These are phyloP conservation scores for Pagetopsis macropterus DNA, from an alignment of 2,797 vertebrate species.

Conservation along the genomic window DNA sequence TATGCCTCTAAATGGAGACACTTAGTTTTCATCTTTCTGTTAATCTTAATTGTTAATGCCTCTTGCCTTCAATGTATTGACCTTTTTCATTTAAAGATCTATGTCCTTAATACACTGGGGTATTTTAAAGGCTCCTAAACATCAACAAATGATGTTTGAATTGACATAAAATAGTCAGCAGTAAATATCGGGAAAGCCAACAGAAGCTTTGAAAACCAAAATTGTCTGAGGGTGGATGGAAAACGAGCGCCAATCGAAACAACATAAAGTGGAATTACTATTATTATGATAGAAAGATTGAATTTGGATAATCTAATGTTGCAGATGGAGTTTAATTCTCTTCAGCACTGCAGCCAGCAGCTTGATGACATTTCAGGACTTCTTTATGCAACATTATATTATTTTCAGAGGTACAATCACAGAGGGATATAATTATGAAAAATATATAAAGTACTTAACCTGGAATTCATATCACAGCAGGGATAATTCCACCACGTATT, in stretches of 20 bases:
- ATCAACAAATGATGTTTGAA: constrained; percentile 37
- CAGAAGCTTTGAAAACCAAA: constrained; percentile 22
- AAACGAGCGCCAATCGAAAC: constrained; percentile 25
- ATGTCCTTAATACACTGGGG: constrained; percentile 27
- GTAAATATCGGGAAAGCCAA: background rate
- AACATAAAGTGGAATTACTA: constrained; percentile 27
- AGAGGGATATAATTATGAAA: constrained; percentile 13
- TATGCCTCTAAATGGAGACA: constrained; percentile 28
- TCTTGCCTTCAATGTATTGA: constrained; percentile 45
- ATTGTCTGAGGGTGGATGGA: constrained; percentile 7
- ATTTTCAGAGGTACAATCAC: constrained; percentile 20
- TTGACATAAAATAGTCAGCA: constrained; percentile 35
- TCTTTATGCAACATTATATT: constrained; percentile 24
- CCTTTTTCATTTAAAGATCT: constrained; percentile 35
- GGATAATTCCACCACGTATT: constrained; percentile 18
- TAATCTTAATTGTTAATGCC: constrained; percentile 59
- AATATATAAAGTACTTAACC: background rate
- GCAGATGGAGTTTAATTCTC: constrained; percentile 49
- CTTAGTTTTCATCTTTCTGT: constrained; percentile 17
- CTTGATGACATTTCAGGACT: constrained; percentile 31
- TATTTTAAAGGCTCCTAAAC: constrained; percentile 37
- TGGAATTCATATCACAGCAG: constrained; percentile 12
- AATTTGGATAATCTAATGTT: constrained; percentile 50
- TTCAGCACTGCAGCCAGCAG: constrained; percentile 22
- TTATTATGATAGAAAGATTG: constrained; percentile 14